Percentiles rank a stretch among this genome's conserved stretches.
These are phyloP conservation scores for Odocoileus hemionus DNA, from an alignment of 2,113 vertebrate genomes.

Conservation along the genomic window DNA sequence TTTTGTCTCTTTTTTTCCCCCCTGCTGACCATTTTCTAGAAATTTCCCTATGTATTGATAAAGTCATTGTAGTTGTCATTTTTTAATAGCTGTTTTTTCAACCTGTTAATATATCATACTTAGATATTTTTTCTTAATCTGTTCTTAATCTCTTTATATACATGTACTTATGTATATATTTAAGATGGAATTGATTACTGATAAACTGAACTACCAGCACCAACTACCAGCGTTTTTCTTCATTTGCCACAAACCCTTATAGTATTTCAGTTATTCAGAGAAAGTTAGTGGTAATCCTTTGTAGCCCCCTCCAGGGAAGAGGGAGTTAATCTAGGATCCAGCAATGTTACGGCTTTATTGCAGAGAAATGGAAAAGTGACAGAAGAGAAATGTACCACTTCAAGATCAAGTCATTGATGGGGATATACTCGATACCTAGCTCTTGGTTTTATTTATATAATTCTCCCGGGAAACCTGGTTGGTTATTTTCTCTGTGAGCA, in stretches of 20 bases:
- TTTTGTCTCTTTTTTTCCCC: background rate
- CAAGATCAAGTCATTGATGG: background rate
- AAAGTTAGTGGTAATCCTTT: background rate
- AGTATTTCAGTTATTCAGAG: conserved; percentile 4
- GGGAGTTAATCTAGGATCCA: background rate
- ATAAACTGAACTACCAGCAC: background rate
- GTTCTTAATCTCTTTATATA: background rate
- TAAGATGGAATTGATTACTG: background rate
- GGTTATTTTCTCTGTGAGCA: background rate
- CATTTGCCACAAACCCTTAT: background rate
- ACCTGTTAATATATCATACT: background rate
- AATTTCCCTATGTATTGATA: background rate
- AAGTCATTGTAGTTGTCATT: background rate
- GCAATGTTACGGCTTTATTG: background rate
- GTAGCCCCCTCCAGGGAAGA: background rate
- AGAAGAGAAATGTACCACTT: background rate
- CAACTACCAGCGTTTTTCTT: background rate
- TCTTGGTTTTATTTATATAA: conserved; percentile 22
- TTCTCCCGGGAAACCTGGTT: background rate
- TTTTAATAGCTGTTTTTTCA: background rate
- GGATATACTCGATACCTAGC: background rate
- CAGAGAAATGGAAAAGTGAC: background rate
- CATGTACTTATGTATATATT: background rate
- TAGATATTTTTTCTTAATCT: background rate
- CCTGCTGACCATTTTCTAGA: background rate